Evolutionary conservation across 2,888 invertebrate species (phyloP), one percentile per base, ranked within the genome.

Genomic region (Steinernema carpocapsae): DNA sequence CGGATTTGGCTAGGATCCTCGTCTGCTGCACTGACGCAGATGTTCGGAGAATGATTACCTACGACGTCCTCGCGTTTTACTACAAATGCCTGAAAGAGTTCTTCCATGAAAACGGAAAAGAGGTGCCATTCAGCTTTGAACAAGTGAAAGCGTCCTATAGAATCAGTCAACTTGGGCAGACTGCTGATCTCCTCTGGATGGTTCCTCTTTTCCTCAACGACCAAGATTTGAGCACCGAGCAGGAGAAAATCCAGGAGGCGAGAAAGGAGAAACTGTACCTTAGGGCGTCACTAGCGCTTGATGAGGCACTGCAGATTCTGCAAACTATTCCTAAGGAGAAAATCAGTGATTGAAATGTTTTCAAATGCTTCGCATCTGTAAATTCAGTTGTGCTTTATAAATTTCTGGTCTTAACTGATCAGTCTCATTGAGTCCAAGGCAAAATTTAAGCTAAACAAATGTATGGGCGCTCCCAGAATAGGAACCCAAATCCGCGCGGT

Each of bases 21-120:
- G 56, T 56, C 7, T 56, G 56, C 22, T 56, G 56, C 26, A 19
- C 56, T 22, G 56, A 56, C 56, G 56, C 56, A 6, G 56, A 56
- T 12, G 26, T 56, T 26, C 22, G 56, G 17, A 56, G 56, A 26
- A 22, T 26, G 22, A 14, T 26, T 26, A 26, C 22, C 4, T 12
- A 3, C 6, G 56, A 14, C 26, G 24, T 56, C 7, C 56, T 56
- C 24, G 12, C 12, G 26, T 24, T 3, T 26, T 56, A 56, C 22
- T 24, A 56, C 17, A 26, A 56, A 22, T 7, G 24, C 2, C 26
- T 56, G 26, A 12, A 22, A 4, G 14, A 14, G 1, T 26, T 56
- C 7, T 56, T 56, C 17, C 24, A 22, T 12, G 26, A 26, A 6
- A 26, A 10, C 4, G 56, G 56, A 12, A 22, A 26, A 26, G 26